phyloP scores from a whole-genome alignment of 2,888 invertebrate genomes.

The Cyaniris semiargus region DNA sequence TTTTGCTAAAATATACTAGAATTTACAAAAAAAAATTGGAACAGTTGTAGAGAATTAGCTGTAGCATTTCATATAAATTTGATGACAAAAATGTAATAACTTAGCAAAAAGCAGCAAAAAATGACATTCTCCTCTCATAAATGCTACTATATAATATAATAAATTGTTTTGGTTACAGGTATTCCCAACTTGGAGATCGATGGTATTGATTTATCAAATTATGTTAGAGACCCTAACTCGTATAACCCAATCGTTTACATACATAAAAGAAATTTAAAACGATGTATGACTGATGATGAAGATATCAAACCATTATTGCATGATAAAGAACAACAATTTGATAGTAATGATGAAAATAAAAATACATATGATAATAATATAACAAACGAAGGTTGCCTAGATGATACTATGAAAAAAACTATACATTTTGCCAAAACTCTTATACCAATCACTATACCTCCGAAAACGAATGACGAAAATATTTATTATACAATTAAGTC shows the following conservation, averaged over 20 bases:
- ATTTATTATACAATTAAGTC: constrained; percentile 64
- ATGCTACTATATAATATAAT: neutral
- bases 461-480: constrained; percentile 47
- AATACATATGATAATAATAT: constrained; percentile 39
- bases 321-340: constrained; percentile 55
- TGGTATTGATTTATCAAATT: constrained; percentile 41
- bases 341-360: constrained; percentile 43
- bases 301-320: constrained; percentile 40
- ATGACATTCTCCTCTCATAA: neutral
- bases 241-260: constrained; percentile 62
- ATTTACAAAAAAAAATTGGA: neutral
- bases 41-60: neutral
- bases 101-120: neutral
- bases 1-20: neutral
- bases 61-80: neutral
- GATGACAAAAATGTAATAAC: neutral
- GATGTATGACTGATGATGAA: constrained; percentile 33
- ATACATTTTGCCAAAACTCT: constrained; percentile 64
- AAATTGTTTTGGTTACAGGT: neutral
- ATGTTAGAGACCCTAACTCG: constrained; percentile 46
- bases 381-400: constrained; percentile 45
- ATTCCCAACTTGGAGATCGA: constrained; percentile 11
- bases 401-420: constrained; percentile 60
- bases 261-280: constrained; percentile 56
- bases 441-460: constrained; percentile 62